Conservation (phyloP, 2,888 invertebrate genomes). For the Rapana venosa region DNA sequence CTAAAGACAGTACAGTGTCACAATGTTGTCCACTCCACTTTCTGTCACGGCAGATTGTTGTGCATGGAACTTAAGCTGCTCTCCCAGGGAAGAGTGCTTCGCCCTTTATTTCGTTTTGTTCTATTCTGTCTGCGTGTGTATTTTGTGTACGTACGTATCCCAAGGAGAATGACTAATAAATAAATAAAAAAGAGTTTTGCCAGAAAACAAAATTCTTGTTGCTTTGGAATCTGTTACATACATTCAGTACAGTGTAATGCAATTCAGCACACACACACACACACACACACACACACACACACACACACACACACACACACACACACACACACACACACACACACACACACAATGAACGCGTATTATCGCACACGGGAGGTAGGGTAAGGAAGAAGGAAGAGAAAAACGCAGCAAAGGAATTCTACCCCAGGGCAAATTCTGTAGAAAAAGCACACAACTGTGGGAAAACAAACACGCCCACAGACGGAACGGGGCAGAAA, state of each 20-base stretch:
- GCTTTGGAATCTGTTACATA: no score
- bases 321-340: neutral
- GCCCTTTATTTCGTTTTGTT: no score
- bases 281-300: conserved; percentile 34
- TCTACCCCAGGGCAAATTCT: neutral
- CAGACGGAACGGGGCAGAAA: neutral
- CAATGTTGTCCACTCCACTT: no score
- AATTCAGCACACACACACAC: conserved; percentile 24
- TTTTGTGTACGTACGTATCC: no score
- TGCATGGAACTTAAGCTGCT: no score
- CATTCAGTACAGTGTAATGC: neutral
- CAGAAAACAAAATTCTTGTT: no score
- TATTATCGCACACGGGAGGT: neutral
- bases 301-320: conserved; percentile 30
- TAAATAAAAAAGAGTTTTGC: no score
- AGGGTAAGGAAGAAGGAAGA: neutral
- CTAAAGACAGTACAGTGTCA: no score
- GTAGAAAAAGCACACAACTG: neutral
- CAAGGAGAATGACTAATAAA: no score
- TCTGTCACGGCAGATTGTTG: no score
- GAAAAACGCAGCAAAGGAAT: neutral
- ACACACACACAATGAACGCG: neutral
- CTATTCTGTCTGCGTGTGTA: no score
- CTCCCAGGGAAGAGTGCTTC: no score
- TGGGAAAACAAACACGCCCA: neutral